phyloP scores from a whole-genome alignment of 2,888 invertebrate species.

The Tridacna crocea region DNA sequence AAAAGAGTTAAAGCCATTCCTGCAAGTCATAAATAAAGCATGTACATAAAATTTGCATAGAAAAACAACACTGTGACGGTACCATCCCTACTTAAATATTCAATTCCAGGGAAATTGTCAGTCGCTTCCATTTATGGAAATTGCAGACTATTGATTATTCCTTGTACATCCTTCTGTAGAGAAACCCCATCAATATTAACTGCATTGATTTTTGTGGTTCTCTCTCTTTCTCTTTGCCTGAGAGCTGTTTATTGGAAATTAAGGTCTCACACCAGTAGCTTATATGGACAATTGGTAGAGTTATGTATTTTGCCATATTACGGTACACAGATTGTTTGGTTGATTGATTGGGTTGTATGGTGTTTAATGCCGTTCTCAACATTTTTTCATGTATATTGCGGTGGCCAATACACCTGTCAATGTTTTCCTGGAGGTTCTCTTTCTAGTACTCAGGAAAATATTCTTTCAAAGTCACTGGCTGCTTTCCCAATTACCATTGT shows the following conservation, averaged over 20 bases:
- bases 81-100: neutral
- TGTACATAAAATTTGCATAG: neutral
- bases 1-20: neutral
- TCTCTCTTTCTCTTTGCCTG: conserved; percentile 10
- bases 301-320: neutral
- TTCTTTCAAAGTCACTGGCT: too few relatives aligned
- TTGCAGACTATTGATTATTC: conserved; percentile 18
- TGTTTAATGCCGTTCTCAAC: too few relatives aligned
- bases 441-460: too few relatives aligned
- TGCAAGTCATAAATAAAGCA: neutral
- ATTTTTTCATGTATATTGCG: too few relatives aligned
- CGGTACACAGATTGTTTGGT: too few relatives aligned
- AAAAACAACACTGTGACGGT: too few relatives aligned
- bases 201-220: conserved; percentile 31
- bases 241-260: conserved; percentile 7
- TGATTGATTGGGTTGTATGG: too few relatives aligned
- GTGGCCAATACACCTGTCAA: too few relatives aligned
- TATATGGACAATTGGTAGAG: neutral
- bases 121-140: conserved; percentile 17
- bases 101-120: neutral
- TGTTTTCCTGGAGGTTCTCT: too few relatives aligned
- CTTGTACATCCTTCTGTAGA: conserved; percentile 8
- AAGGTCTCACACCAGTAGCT: conserved; percentile 10
- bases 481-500: too few relatives aligned
- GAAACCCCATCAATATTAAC: conserved; percentile 34